Conservation (phyloP, 2,888 invertebrate species). For the Heliconius charithonia region DNA sequence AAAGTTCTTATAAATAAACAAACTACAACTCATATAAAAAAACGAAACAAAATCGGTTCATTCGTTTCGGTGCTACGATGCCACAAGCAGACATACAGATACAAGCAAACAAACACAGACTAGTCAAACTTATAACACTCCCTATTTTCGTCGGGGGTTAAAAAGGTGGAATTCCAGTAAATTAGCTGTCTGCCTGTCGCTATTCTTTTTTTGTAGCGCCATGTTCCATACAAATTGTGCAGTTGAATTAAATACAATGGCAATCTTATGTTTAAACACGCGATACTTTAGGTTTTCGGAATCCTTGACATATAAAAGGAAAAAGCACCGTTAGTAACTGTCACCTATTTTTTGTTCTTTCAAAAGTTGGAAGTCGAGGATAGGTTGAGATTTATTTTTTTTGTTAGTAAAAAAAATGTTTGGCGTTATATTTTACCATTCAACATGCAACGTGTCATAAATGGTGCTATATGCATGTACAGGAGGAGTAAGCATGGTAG, state of each 20-base stretch:
- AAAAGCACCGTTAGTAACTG: conserved; percentile 5
- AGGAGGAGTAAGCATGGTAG: neutral
- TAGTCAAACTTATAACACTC: neutral
- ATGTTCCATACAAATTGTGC: conserved; percentile 24
- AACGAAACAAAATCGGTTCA: neutral
- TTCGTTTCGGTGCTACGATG: neutral
- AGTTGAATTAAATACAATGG: conserved; percentile 28
- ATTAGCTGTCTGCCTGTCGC: conserved; percentile 42
- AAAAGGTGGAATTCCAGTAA: conserved; percentile 32
- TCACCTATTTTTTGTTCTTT: conserved; percentile 17
- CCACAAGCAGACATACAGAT: neutral
- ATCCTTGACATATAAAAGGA: conserved; percentile 20
- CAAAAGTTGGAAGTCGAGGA: neutral
- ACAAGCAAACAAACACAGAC: neutral
- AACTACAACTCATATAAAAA: no score
- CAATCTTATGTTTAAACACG: conserved; percentile 22
- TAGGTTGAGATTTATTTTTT: neutral
- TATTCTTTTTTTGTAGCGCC: conserved; percentile 32
- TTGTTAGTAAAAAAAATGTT: neutral
- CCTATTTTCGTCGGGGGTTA: neutral
- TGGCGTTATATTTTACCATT: neutral
- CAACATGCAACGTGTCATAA: neutral
- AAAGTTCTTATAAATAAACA: no score
- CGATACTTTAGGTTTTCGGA: conserved; percentile 3
- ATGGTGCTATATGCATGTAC: neutral